Evolutionary conservation across 37 sponge, comb jelly and placozoan species (phyloP).

Genomic region (Chondrosia reniformis): DNA sequence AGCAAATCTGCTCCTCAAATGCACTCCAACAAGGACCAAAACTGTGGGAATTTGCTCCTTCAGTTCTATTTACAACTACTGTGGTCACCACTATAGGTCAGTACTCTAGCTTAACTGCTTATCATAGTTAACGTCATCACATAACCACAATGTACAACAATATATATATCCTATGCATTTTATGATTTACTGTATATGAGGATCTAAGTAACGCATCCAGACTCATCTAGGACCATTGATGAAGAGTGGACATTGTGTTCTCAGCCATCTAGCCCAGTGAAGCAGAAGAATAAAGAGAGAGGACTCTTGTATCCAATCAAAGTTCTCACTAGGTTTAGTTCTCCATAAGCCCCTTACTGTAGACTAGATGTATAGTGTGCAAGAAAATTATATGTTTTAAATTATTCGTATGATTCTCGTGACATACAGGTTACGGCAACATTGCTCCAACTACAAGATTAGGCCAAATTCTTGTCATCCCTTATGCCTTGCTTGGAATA

Average conservation of each 20-base stretch:
- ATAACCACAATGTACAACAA: background rate
- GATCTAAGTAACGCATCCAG: too few species aligned
- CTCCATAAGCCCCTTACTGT: too few species aligned
- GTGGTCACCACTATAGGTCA: constrained; percentile 70
- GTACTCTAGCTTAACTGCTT: background rate
- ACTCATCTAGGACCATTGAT: too few species aligned
- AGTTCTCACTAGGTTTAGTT: too few species aligned
- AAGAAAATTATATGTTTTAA: too few species aligned
- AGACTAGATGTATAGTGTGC: too few species aligned
- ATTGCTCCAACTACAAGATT: constrained; percentile 65
- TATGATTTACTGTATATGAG: too few species aligned
- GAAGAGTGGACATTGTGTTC: too few species aligned
- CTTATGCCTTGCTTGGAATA: constrained; percentile 80
- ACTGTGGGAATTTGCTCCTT: constrained; percentile 40
- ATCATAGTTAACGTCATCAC: background rate
- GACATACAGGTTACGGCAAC: constrained; percentile 69
- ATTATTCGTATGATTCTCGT: too few species aligned
- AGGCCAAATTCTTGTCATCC: constrained; percentile 53
- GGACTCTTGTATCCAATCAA: too few species aligned
- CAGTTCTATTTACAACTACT: constrained; percentile 43
- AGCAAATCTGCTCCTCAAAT: background rate
- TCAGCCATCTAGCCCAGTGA: too few species aligned
- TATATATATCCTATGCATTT: background rate
- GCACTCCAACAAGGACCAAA: background rate
- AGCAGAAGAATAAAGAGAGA: too few species aligned